These are phyloP conservation scores for Sapajus apella DNA, from an alignment of 2,113 vertebrate species.

Conservation along the genomic window DNA sequence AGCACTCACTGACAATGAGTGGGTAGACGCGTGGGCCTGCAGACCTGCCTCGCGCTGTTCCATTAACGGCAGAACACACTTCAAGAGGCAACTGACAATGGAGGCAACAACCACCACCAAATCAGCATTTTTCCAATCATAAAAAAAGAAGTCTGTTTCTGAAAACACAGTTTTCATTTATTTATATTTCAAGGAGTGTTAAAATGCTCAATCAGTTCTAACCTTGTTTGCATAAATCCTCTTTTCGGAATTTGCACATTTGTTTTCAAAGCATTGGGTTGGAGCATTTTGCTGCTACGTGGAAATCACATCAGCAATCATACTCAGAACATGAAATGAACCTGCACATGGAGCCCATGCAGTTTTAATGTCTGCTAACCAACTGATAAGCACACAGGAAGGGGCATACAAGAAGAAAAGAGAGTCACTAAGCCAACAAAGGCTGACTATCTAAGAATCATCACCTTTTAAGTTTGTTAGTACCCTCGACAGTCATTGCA, in stretches of 20 bases:
- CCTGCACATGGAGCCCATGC: background rate
- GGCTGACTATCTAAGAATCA: background rate
- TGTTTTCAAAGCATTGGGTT: conserved; percentile 34
- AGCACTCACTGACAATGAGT: background rate
- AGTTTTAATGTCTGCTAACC: background rate
- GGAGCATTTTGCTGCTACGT: background rate
- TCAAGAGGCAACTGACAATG: background rate
- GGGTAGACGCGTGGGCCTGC: background rate
- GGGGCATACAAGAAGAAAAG: background rate
- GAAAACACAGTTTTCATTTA: conserved; percentile 17
- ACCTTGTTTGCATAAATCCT: conserved; percentile 14
- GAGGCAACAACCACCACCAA: background rate
- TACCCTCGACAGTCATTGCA: background rate
- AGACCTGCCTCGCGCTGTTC: background rate
- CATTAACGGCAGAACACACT: background rate
- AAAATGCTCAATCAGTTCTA: background rate
- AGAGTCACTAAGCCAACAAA: background rate
- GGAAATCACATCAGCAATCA: background rate
- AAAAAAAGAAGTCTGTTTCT: background rate
- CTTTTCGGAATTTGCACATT: conserved; percentile 7
- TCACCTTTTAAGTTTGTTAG: background rate
- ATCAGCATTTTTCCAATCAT: background rate
- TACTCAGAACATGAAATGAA: background rate
- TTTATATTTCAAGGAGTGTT: background rate
- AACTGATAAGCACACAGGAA: background rate